Evolutionary conservation across 2,113 vertebrate genomes (phyloP).

Genomic region (Cheilinus undulatus): DNA sequence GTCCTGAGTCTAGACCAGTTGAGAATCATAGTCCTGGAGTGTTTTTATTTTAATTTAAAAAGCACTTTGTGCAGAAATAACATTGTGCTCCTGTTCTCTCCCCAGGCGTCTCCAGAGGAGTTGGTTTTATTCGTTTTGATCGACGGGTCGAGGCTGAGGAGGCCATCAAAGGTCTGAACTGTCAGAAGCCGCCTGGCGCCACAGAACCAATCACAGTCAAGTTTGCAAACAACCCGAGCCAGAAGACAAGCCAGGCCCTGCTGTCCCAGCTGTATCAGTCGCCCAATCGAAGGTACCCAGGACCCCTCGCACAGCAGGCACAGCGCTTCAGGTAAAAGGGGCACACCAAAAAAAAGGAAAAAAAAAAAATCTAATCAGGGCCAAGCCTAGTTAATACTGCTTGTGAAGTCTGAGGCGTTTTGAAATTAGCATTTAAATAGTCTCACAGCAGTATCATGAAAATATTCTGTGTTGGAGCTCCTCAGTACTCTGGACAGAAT

Average conservation of each 20-base stretch:
- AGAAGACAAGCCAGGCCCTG: constrained; percentile 98
- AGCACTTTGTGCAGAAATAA: too few species aligned
- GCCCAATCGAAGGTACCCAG: constrained; percentile 96
- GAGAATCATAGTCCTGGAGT: too few species aligned
- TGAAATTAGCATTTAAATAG: constrained; percentile 53
- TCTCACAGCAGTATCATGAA: constrained; percentile 51
- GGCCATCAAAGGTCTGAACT: constrained; percentile 98
- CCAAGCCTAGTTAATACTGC: constrained; percentile 37
- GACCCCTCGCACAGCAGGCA: constrained; percentile 97
- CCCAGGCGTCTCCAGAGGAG: constrained; percentile 94
- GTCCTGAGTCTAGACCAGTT: too few species aligned
- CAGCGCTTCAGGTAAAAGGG: constrained; percentile 96
- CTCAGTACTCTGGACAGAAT: constrained; percentile 52
- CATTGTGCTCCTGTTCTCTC: too few species aligned
- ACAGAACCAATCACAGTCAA: constrained; percentile 98
- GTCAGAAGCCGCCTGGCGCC: constrained; percentile 96
- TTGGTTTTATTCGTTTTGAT: constrained; percentile 99
- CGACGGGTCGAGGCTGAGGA: constrained; percentile 98
- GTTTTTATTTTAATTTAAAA: not conserved
- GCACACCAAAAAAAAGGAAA: constrained; percentile 12
- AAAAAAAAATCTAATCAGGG: constrained; percentile 22
- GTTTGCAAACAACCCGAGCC: constrained; percentile 99
- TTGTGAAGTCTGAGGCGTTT: constrained; percentile 31
- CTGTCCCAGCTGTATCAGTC: constrained; percentile 99
- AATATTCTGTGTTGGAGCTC: constrained; percentile 61